A percentile compares a stretch with the other conserved stretches of the same genome.
Evolutionary conservation across 23 tunicate species (phyloP).

Genomic region (Styela clava): DNA sequence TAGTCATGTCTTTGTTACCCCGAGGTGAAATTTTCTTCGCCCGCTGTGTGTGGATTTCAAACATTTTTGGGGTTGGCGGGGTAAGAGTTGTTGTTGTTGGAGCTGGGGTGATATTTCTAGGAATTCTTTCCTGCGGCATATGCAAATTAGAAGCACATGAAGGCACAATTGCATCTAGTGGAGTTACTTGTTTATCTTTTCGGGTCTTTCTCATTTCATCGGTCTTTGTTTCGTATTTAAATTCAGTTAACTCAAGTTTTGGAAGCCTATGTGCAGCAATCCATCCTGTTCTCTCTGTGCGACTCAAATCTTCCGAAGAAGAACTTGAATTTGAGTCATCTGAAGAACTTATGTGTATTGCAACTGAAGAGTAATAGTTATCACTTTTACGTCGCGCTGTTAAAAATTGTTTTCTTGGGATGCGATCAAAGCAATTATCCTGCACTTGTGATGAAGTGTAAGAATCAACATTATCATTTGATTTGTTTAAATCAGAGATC

Average conservation of each 20-base stretch:
- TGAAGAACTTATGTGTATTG: not conserved
- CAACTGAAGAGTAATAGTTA: not conserved
- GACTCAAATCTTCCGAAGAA: not conserved
- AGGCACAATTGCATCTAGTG: not conserved
- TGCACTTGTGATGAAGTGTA: not conserved
- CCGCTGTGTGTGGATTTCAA: not conserved
- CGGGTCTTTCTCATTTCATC: not conserved
- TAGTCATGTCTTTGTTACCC: not conserved
- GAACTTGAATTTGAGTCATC: not conserved
- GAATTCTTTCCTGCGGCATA: not conserved
- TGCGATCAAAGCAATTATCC: not conserved
- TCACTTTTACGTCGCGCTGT: not conserved
- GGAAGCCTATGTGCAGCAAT: not conserved
- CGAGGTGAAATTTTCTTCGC: not conserved
- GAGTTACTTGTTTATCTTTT: not conserved
- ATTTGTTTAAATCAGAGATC: not conserved
- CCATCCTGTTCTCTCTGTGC: not conserved
- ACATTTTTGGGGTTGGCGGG: constrained; percentile 6
- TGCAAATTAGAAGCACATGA: not conserved
- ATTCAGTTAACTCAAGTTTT: not conserved
- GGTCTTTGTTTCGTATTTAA: not conserved
- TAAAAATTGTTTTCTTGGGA: not conserved
- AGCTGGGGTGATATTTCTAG: not conserved
- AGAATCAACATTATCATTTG: not conserved
- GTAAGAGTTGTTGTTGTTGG: not conserved